Evolutionary conservation across 2,113 vertebrate genomes (phyloP), one percentile per base, ranked within the genome.

Genomic region (Urocitellus parryii): DNA sequence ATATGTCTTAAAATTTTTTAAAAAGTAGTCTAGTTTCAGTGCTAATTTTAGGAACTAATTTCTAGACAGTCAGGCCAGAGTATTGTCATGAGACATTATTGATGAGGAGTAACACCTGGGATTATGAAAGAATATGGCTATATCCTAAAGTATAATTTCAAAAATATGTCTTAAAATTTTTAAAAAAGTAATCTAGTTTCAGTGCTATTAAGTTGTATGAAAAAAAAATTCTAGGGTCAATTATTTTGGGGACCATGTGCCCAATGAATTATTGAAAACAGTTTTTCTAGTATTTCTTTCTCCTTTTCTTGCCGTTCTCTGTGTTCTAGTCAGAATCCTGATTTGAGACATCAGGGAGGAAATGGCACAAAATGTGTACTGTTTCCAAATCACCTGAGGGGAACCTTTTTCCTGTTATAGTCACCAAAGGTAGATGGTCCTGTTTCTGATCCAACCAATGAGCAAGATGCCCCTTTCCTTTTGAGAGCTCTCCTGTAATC

Each of bases 401-500:
- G 18, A 81, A 25, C 8, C 5, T 3, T 20, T 72, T 42, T 84
- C 67, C 29, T 22, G 5, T 76, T 4, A 3, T 95, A 16, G 3
- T 37, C 45, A 65, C 25, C 6, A 11, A 45, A 74, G 58, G 82
- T 16, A 68, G 11, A 5, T 42, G 22, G 9, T 18, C 9, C 20
- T 78, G 4, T 4, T 32, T 58, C 20, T 68, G 0, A 8, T 58
- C 24, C 0, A 79, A 10, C 14, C 27, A 42, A 2, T 86, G n/a
- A 83, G 5, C 68, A 61, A 39, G 13, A 58, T 56, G 2, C 5
- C 8, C 16, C 10, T 65, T 90, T 92, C 17, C 32, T 2, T 42
- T 63, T 45, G 9, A 0, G 65, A 88, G 2, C 20, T 79, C 0
- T 0, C 8, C 6, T 34, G 6, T 10, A 7, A 0, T 70, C 42